Base-by-base conservation (phyloP, 2,888 invertebrate species). In the Leptothorax acervorum region DNA sequence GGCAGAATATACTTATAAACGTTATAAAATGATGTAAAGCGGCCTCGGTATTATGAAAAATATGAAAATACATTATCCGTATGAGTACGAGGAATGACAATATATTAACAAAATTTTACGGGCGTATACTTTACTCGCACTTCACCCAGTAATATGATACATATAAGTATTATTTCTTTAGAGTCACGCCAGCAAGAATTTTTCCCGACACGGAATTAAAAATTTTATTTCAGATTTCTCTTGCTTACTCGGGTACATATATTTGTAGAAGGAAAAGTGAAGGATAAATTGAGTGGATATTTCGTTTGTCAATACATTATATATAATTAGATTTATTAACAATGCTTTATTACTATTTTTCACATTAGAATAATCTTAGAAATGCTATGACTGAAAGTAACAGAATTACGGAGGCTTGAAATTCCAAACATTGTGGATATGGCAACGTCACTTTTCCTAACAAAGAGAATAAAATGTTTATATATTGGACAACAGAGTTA, bases 1-100 rank as follows among this genome's bases (percentile, higher is more conserved):
- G 90, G 87, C 85, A 87, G 89, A 92, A 88, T 91, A 91, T 91
- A 90, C 88, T 79, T 83, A 85, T 91, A 89, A 85, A 88, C 86
- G 87, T 90, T 91, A 90, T 84, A 90, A 85, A 89, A 89, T 85
- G 87, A 92, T 94, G 92, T 94, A 94, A 92, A 91, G 90, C 92
- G 93, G 93, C 93, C 92, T 93, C 93, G 88, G 91, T 92, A 92
- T 92, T 92, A 91, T 87, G 89, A 92, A 87, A 90, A 88, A 89
- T 86, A 78, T 78, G 90, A 88, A 87, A 91, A 88, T 83, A 76
- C 60, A 76, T 63, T 82, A 86, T 91, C 88, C 89, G 84, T 65
- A 87, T 88, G 86, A 88, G 84, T 76, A 87, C 88, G 86, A 88
- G 60, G 85, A 86, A 78, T 86, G 87, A 89, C 88, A 91, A 92